Evolutionary conservation across 2,888 invertebrate genomes (phyloP).

Genomic region (Mythimna vitellina): DNA sequence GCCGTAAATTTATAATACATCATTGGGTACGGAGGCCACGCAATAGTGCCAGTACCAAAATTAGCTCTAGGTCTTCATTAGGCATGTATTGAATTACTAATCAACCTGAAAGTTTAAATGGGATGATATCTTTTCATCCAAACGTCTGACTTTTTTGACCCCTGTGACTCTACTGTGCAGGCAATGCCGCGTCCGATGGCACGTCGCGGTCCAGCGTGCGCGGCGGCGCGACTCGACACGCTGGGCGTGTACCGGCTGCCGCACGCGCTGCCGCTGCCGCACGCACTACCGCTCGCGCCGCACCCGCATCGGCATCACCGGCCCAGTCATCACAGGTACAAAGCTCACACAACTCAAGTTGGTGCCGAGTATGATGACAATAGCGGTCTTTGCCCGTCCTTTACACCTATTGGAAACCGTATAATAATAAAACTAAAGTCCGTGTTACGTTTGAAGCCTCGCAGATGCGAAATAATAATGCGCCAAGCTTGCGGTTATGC

Average conservation of each 20-base stretch:
- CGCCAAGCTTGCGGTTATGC: no score
- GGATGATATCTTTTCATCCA: no score
- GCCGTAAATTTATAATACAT: no score
- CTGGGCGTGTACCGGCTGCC: constrained; percentile 93
- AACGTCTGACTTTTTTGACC: not conserved
- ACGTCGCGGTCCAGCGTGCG: constrained; percentile 85
- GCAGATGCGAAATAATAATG: no score
- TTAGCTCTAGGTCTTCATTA: no score
- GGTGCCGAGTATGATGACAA: constrained; percentile 12
- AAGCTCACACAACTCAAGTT: not conserved
- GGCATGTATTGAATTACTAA: no score
- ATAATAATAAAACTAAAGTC: not conserved
- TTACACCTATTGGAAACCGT: not conserved
- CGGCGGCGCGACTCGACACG: constrained; percentile 91
- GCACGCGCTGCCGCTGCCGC: constrained; percentile 84
- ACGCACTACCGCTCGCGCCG: constrained; percentile 82
- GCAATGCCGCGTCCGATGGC: constrained; percentile 89
- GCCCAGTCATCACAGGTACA: constrained; percentile 81
- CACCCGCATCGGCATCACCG: constrained; percentile 85
- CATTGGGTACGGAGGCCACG: no score
- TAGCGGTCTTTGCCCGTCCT: not conserved
- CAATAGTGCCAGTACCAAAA: no score
- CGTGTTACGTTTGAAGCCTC: no score
- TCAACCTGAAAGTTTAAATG: no score
- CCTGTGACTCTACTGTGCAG: constrained; percentile 61